These are phyloP conservation scores for Himalopsyche anomala DNA, from an alignment of 2,888 invertebrate genomes.

Conservation along the genomic window DNA sequence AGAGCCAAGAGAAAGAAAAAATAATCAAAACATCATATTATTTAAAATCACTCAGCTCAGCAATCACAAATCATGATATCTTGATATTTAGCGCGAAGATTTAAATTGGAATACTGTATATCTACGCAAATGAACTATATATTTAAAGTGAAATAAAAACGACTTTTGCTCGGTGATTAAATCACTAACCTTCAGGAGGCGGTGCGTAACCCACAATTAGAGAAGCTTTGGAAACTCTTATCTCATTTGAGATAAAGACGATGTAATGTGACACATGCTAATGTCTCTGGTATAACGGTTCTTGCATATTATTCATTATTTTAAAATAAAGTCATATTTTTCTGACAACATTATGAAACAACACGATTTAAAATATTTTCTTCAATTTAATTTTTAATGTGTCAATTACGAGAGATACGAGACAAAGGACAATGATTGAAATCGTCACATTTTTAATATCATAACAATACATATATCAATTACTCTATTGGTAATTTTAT, in stretches of 20 bases:
- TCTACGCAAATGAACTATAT: too few species aligned
- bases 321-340: background rate
- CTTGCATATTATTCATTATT: slow-evolving; percentile 39
- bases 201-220: background rate
- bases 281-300: slow-evolving; percentile 16
- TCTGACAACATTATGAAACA: background rate
- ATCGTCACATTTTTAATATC: too few species aligned
- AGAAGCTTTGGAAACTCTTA: slow-evolving; percentile 5
- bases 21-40: too few species aligned
- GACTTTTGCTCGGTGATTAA: too few species aligned
- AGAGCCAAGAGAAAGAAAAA: too few species aligned
- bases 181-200: background rate
- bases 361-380: background rate
- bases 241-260: slow-evolving; percentile 11
- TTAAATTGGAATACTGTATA: too few species aligned
- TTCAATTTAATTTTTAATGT: background rate
- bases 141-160: too few species aligned
- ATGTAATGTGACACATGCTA: slow-evolving; percentile 4
- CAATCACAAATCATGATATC: too few species aligned
- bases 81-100: too few species aligned
- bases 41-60: too few species aligned
- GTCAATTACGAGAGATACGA: background rate
- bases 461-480: too few species aligned
- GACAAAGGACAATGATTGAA: background rate
- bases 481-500: too few species aligned